Evolutionary conservation across 1,140 invertebrate genomes (phyloP).

Genomic region (Drosophila kurseongensis): DNA sequence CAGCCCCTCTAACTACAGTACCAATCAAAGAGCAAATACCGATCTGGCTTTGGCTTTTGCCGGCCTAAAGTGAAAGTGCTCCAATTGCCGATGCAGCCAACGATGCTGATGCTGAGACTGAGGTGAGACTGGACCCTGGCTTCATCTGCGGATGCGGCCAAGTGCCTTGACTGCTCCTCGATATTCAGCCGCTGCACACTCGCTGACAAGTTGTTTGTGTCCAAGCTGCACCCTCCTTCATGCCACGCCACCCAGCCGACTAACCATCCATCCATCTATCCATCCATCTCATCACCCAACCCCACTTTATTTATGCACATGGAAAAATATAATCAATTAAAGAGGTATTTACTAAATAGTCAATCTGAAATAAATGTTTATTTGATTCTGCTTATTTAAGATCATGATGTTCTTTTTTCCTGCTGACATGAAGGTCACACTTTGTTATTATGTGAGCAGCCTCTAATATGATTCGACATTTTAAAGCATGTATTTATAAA

Average conservation of each 20-base stretch:
- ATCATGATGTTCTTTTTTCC: not conserved
- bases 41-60: slow-evolving; percentile 53
- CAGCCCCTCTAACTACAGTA: slow-evolving; percentile 41
- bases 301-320: slow-evolving; percentile 5
- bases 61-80: slow-evolving; percentile 78
- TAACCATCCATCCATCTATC: slow-evolving; percentile 44
- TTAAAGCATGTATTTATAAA: not conserved
- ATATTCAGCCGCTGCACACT: slow-evolving; percentile 50
- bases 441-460: not conserved
- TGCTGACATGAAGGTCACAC: not conserved
- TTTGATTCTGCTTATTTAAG: no score
- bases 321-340: not conserved
- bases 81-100: slow-evolving; percentile 59
- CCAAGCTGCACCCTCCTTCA: slow-evolving; percentile 46
- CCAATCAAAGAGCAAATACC: slow-evolving; percentile 78
- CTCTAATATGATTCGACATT: not conserved
- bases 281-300: slow-evolving; percentile 35
- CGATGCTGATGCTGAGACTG: slow-evolving; percentile 1
- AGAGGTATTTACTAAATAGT: not conserved
- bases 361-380: no score
- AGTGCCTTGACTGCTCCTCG: slow-evolving; percentile 79
- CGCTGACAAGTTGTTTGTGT: slow-evolving; percentile 73
- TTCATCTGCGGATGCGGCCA: slow-evolving; percentile 68
- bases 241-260: slow-evolving; percentile 44
- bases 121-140: slow-evolving; percentile 35